Percentiles rank a stretch among this genome's conserved stretches.
These are phyloP conservation scores for Neogale vison DNA, from an alignment of 2,113 vertebrate species.

Conservation along the genomic window DNA sequence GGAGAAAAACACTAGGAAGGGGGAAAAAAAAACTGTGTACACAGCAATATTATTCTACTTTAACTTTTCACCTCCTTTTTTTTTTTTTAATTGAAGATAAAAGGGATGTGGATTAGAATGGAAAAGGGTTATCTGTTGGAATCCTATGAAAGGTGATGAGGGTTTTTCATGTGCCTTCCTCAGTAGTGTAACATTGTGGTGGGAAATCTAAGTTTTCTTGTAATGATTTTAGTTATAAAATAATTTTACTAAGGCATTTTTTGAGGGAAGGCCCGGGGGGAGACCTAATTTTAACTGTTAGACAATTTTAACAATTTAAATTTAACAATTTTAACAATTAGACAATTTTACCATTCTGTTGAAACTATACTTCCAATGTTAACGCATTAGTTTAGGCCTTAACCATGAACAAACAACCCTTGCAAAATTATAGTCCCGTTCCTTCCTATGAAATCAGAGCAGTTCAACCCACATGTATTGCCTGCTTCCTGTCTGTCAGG, in stretches of 20 bases:
- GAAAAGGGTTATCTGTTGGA: slow-evolving; percentile 52
- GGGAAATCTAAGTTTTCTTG: slow-evolving; percentile 29
- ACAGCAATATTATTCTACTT: slow-evolving; percentile 77
- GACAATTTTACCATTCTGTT: neutral
- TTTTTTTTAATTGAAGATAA: slow-evolving; percentile 67
- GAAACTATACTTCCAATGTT: slow-evolving; percentile 19
- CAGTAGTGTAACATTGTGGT: neutral
- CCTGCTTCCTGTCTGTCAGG: neutral
- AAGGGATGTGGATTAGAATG: slow-evolving; percentile 47
- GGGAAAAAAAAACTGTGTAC: slow-evolving; percentile 68
- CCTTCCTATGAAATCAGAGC: neutral
- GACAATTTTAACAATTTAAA: no score
- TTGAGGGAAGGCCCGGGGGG: neutral
- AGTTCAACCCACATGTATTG: neutral
- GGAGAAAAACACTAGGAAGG: slow-evolving; percentile 63
- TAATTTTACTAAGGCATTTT: neutral
- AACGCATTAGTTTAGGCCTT: neutral
- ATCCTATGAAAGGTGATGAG: neutral
- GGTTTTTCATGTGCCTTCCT: slow-evolving; percentile 43
- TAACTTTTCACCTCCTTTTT: slow-evolving; percentile 73
- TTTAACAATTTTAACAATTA: no score
- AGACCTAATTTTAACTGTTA: neutral
- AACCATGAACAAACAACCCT: neutral
- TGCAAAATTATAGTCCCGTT: neutral
- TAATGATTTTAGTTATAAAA: slow-evolving; percentile 33